Percentiles rank a stretch among this genome's conserved stretches.
phyloP scores from a whole-genome alignment of 2,113 vertebrate species.

The Centropristis striata region DNA sequence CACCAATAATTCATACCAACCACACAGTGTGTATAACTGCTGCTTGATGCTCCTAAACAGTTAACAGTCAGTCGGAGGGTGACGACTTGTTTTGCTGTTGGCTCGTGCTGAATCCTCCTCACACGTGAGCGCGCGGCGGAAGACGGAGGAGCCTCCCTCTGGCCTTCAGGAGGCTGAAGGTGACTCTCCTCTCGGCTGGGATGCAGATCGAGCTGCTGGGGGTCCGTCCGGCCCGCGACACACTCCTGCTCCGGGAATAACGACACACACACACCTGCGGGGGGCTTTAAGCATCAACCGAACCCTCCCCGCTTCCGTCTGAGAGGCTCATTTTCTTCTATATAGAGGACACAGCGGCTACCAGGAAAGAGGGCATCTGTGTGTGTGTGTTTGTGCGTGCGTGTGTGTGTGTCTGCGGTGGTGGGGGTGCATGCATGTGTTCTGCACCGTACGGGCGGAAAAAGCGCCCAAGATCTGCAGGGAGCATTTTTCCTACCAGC shows the following conservation, averaged over 20 bases:
- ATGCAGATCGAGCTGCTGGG: conserved; percentile 85
- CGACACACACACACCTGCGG: background rate
- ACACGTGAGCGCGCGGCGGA: conserved; percentile 74
- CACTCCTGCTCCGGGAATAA: conserved; percentile 44
- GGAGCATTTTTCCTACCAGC: conserved; percentile 90
- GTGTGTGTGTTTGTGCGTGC: too few species aligned
- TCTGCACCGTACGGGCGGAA: conserved; percentile 96
- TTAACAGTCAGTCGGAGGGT: conserved; percentile 58
- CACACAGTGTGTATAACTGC: too few species aligned
- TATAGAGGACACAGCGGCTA: conserved; percentile 30
- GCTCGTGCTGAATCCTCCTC: conserved; percentile 67
- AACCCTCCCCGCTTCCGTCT: too few species aligned
- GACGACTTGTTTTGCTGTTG: conserved; percentile 74
- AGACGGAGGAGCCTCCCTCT: conserved; percentile 75
- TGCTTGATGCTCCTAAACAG: conserved; percentile 35
- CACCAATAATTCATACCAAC: too few species aligned
- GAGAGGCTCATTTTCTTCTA: background rate
- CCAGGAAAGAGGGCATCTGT: background rate
- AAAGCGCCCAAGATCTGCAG: conserved; percentile 91
- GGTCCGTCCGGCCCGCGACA: conserved; percentile 60
- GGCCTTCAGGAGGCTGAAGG: conserved; percentile 86
- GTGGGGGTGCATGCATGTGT: conserved; percentile 95
- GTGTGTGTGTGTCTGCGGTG: conserved; percentile 22
- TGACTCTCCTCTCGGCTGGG: conserved; percentile 81
- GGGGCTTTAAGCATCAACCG: background rate